phyloP scores from a whole-genome alignment of 2,113 vertebrate genomes.

The Sebastes fasciatus region DNA sequence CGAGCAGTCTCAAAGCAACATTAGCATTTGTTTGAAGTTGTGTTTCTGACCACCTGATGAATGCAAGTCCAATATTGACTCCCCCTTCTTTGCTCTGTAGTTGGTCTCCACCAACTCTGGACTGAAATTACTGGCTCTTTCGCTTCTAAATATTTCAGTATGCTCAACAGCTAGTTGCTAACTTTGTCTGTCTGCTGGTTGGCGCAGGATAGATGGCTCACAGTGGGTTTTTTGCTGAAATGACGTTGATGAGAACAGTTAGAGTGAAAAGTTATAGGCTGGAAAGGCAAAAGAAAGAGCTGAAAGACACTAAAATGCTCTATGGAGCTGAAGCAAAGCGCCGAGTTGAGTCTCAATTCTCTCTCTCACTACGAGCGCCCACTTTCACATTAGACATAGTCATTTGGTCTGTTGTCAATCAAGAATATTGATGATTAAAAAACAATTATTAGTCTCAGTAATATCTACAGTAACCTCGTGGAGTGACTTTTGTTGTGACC shows the following conservation, averaged over 20 bases:
- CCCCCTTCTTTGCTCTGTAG: not conserved
- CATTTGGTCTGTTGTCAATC: not conserved
- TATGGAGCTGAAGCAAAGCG: not conserved
- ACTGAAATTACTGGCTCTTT: not conserved
- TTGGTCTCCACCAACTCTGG: not conserved
- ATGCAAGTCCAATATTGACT: not conserved
- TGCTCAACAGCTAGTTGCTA: not conserved
- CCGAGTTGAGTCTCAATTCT: not conserved
- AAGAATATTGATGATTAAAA: not conserved
- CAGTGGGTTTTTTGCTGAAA: not conserved
- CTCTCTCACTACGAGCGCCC: not conserved
- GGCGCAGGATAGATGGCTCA: not conserved
- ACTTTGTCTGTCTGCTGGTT: not conserved
- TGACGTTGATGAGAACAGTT: not conserved
- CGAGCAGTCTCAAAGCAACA: not conserved
- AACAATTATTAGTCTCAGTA: not conserved
- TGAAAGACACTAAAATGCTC: not conserved
- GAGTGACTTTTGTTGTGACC: not conserved
- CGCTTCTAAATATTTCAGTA: not conserved
- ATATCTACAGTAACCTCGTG: not conserved
- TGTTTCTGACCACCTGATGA: not conserved
- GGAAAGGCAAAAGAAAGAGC: not conserved
- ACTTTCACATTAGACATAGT: not conserved
- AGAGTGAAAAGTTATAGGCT: not conserved
- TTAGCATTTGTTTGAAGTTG: not conserved